Conservation (phyloP, 2,888 invertebrate species). For the Marasmarcha lunaedactyla region DNA sequence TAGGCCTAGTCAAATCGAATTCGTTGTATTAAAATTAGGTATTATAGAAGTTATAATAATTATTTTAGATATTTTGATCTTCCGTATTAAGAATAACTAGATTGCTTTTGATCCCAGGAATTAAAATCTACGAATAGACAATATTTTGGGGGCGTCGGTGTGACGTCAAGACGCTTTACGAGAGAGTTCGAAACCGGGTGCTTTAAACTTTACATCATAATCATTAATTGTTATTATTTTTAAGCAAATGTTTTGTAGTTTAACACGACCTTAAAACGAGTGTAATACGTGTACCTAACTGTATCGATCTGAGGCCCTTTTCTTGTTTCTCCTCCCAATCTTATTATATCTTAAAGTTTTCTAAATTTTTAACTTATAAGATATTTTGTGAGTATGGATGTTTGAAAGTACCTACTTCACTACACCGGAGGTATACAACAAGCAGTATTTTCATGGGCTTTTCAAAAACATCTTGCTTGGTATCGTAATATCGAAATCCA, state of each 20-base stretch:
- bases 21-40: constrained; percentile 54
- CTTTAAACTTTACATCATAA: constrained; percentile 68
- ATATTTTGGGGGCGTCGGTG: constrained; percentile 53
- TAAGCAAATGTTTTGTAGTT: constrained; percentile 50
- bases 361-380: no score
- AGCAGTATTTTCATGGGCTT: no score
- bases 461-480: no score
- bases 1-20: constrained; percentile 66
- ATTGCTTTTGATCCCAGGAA: constrained; percentile 47
- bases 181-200: constrained; percentile 69
- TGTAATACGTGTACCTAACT: constrained; percentile 4
- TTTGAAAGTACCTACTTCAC: no score
- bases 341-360: no score
- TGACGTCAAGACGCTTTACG: constrained; percentile 45
- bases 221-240: constrained; percentile 49
- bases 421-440: no score
- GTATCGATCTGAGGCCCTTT: not conserved
- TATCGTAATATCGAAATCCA: no score
- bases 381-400: no score
- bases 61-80: constrained; percentile 58
- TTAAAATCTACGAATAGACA: constrained; percentile 49
- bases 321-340: no score
- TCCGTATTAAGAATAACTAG: constrained; percentile 51
- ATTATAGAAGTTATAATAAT: constrained; percentile 40
- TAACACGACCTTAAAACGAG: constrained; percentile 14